phyloP scores from a whole-genome alignment of 2,888 invertebrate species.

The Lepidochitona cinerea region DNA sequence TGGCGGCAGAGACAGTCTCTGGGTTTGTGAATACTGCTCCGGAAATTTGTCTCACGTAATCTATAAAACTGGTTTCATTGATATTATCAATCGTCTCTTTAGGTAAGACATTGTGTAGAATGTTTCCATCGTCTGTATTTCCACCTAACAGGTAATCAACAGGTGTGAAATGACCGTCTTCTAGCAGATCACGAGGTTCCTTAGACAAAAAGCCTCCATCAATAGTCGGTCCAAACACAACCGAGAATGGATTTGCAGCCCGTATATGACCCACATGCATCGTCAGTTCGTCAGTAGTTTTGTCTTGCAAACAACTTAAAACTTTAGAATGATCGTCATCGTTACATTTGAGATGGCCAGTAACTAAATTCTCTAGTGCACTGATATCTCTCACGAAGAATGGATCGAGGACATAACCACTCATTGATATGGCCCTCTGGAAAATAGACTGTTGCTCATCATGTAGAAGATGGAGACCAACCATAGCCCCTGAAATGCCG shows the following conservation, averaged over 20 bases:
- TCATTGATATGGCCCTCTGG: not conserved
- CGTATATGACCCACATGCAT: not conserved
- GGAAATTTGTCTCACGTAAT: not conserved
- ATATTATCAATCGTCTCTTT: not conserved
- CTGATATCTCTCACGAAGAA: not conserved
- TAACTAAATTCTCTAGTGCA: not conserved
- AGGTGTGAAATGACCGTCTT: not conserved
- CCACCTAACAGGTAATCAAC: not conserved
- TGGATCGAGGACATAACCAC: not conserved
- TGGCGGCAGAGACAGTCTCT: not conserved
- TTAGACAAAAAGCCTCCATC: not conserved
- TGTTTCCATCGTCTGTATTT: not conserved
- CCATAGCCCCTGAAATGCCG: not conserved
- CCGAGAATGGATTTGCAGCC: not conserved
- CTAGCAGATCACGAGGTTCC: not conserved
- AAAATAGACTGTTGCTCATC: not conserved
- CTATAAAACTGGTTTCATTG: not conserved
- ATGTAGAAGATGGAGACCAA: not conserved
- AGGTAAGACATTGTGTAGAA: not conserved
- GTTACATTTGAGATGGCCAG: not conserved
- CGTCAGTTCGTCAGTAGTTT: not conserved
- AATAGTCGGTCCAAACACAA: not conserved
- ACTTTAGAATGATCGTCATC: not conserved
- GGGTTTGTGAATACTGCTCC: not conserved
- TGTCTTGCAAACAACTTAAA: not conserved